Evolutionary conservation across 2,888 invertebrate species (phyloP).

Genomic region (Brachyopa scutellaris): DNA sequence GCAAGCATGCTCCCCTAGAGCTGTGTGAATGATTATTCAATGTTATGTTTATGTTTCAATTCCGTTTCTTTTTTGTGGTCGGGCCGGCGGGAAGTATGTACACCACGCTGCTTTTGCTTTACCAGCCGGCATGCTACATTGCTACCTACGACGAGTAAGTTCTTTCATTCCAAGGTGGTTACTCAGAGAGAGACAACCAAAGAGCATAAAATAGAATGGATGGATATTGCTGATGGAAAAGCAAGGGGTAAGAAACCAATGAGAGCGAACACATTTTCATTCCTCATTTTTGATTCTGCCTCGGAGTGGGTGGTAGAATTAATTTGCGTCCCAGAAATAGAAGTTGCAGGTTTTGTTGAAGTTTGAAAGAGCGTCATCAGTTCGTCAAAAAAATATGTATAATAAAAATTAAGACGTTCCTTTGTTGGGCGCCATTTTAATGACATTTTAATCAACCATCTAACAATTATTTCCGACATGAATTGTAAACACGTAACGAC

Average conservation of each 20-base stretch:
- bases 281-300: neutral
- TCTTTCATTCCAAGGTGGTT: slow-evolving; percentile 17
- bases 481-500: too few species aligned
- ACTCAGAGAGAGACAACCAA: slow-evolving; percentile 2
- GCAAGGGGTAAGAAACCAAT: neutral
- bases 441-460: too few species aligned
- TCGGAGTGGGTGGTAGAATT: slow-evolving; percentile 31
- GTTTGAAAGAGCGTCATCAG: slow-evolving; percentile 4
- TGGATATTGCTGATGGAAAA: too few species aligned
- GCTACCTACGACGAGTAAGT: neutral
- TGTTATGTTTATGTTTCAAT: slow-evolving; percentile 72
- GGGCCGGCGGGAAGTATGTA: neutral
- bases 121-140: slow-evolving; percentile 63
- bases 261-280: slow-evolving; percentile 44
- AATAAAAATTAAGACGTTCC: too few species aligned
- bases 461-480: too few species aligned
- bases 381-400: neutral
- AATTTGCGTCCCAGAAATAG: slow-evolving; percentile 66
- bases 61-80: slow-evolving; percentile 32
- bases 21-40: slow-evolving; percentile 70
- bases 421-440: slow-evolving; percentile 2
- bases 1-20: slow-evolving; percentile 28
- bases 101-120: slow-evolving; percentile 41
- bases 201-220: slow-evolving; percentile 25
- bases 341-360: slow-evolving; percentile 38